These are phyloP conservation scores for Cyclophora punctaria DNA, from an alignment of 2,888 invertebrate species.

Conservation along the genomic window DNA sequence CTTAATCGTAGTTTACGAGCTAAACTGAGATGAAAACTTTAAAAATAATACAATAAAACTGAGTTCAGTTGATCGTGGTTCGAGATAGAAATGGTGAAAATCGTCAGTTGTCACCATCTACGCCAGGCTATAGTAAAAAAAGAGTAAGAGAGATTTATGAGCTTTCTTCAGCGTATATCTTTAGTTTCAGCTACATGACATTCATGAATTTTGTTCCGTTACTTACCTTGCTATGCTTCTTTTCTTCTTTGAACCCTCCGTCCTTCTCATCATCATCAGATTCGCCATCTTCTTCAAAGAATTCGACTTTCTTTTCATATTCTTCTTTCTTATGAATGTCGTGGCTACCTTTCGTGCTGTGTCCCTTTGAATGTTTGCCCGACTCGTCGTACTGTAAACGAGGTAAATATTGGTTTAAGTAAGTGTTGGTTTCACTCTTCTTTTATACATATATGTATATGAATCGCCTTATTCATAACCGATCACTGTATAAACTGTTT, in stretches of 20 bases:
- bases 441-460: too few relatives aligned
- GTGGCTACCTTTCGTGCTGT: slow-evolving; percentile 84
- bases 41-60: too few relatives aligned
- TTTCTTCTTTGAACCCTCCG: slow-evolving; percentile 75
- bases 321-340: slow-evolving; percentile 85
- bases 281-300: slow-evolving; percentile 84
- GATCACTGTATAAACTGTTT: too few relatives aligned
- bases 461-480: too few relatives aligned
- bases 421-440: too few relatives aligned
- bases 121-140: not conserved
- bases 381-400: slow-evolving; percentile 72
- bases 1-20: too few relatives aligned
- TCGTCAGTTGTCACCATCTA: too few relatives aligned
- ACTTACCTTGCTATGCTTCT: slow-evolving; percentile 50
- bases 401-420: too few relatives aligned
- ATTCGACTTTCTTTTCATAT: slow-evolving; percentile 83
- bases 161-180: not conserved
- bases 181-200: too few relatives aligned
- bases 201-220: not conserved
- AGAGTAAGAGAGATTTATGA: not conserved
- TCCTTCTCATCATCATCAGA: slow-evolving; percentile 79
- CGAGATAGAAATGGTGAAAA: too few relatives aligned
- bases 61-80: too few relatives aligned
- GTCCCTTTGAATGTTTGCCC: slow-evolving; percentile 82
- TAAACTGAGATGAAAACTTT: too few relatives aligned